Percentiles rank a stretch among this genome's conserved stretches.
Evolutionary conservation across 2,888 invertebrate species (phyloP).

Genomic region (Lithophane socia): DNA sequence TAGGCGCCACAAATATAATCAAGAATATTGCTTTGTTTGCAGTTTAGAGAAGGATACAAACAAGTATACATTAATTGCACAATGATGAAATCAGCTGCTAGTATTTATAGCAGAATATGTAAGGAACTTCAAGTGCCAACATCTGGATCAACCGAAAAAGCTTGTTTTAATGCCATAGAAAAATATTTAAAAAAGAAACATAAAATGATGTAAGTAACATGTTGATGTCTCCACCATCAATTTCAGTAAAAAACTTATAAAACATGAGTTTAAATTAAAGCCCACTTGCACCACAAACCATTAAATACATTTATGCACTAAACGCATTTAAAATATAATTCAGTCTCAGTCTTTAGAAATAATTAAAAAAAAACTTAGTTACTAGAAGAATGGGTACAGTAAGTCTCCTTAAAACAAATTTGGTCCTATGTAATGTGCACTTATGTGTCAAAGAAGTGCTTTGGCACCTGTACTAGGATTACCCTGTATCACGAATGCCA

Average conservation of each 20-base stretch:
- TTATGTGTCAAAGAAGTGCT: too few species aligned
- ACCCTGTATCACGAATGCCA: too few species aligned
- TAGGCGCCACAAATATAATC: neutral
- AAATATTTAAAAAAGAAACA: slow-evolving; percentile 92
- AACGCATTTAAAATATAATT: neutral
- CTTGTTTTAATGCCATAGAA: slow-evolving; percentile 92
- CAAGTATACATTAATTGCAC: slow-evolving; percentile 97
- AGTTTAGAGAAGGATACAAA: slow-evolving; percentile 89
- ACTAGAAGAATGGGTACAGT: too few species aligned
- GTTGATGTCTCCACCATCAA: neutral
- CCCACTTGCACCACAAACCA: neutral
- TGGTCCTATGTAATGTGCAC: too few species aligned
- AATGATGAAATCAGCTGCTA: slow-evolving; percentile 94
- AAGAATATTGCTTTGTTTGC: slow-evolving; percentile 65
- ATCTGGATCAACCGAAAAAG: slow-evolving; percentile 91
- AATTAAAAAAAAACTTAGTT: too few species aligned
- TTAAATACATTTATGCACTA: neutral
- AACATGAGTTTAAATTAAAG: neutral
- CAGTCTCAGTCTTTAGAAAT: too few species aligned
- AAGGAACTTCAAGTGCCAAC: slow-evolving; percentile 92
- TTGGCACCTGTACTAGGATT: too few species aligned
- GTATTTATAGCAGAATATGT: slow-evolving; percentile 95
- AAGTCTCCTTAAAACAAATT: too few species aligned
- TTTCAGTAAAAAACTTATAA: neutral
- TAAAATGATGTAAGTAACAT: slow-evolving; percentile 92